These are phyloP conservation scores for Serripes groenlandicus DNA, from an alignment of 2,888 invertebrate species.

Conservation along the genomic window DNA sequence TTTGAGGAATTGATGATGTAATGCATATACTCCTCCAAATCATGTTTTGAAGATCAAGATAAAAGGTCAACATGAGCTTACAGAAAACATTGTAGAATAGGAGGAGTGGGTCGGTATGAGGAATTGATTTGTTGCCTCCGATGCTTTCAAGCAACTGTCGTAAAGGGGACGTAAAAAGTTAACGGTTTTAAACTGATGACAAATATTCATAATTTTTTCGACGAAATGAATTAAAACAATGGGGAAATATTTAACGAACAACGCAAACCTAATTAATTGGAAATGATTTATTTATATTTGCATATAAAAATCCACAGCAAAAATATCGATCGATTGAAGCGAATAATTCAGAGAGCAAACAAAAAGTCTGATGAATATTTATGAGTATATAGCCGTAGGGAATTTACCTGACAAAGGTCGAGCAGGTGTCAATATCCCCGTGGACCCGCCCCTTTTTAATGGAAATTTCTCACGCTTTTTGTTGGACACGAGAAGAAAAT, in stretches of 20 bases:
- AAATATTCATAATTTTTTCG: too few species aligned
- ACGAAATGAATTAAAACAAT: slow-evolving; percentile 12
- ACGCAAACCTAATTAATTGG: slow-evolving; percentile 21
- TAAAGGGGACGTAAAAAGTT: too few species aligned
- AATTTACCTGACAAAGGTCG: slow-evolving; percentile 13
- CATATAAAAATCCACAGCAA: slow-evolving; percentile 29
- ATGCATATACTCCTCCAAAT: too few species aligned
- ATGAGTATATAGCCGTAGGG: slow-evolving; percentile 4
- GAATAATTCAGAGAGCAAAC: neutral
- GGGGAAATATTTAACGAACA: neutral
- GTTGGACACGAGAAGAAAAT: slow-evolving; percentile 20
- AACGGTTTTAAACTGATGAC: too few species aligned
- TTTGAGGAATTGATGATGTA: too few species aligned
- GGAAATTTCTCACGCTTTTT: slow-evolving; percentile 41
- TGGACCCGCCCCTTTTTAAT: slow-evolving; percentile 28
- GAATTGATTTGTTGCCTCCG: too few species aligned
- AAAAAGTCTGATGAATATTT: slow-evolving; percentile 19
- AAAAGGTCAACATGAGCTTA: too few species aligned
- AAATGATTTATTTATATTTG: slow-evolving; percentile 27
- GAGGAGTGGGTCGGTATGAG: too few species aligned
- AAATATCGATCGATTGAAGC: slow-evolving; percentile 15
- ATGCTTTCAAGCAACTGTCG: too few species aligned
- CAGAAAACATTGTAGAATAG: too few species aligned
- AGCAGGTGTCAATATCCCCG: slow-evolving; percentile 37
- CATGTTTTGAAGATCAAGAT: too few species aligned